phyloP scores from a whole-genome alignment of 2,888 invertebrate genomes.

The Aspidiotus destructor region DNA sequence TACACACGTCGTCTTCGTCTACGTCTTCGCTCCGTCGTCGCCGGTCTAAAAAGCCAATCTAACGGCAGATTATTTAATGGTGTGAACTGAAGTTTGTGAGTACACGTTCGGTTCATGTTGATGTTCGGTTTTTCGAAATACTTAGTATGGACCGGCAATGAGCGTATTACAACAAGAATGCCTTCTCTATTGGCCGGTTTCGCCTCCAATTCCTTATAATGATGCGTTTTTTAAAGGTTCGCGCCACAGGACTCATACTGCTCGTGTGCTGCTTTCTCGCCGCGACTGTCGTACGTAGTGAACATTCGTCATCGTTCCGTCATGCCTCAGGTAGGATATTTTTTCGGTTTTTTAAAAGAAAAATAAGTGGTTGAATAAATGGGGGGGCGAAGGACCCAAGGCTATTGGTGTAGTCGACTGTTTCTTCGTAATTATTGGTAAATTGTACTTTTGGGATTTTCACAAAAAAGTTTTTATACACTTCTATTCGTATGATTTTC shows the following conservation, averaged over 20 bases:
- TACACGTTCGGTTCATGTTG: neutral
- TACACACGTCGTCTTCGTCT: too few species aligned
- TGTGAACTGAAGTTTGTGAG: conserved; percentile 11
- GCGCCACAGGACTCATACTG: conserved; percentile 23
- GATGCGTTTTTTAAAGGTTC: conserved; percentile 23
- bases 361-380: neutral
- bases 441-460: too few species aligned
- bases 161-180: conserved; percentile 27
- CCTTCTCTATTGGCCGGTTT: conserved; percentile 21
- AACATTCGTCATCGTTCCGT: conserved; percentile 3
- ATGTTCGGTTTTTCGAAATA: conserved; percentile 10
- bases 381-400: neutral
- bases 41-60: conserved; percentile 9
- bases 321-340: conserved; percentile 4
- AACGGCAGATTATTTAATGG: conserved; percentile 19
- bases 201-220: conserved; percentile 27
- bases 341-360: neutral
- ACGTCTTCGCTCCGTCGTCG: too few species aligned
- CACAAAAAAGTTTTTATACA: too few species aligned
- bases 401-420: too few species aligned
- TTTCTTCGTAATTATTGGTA: too few species aligned
- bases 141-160: conserved; percentile 26
- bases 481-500: too few species aligned
- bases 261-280: conserved; percentile 16
- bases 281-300: conserved; percentile 9